These are phyloP conservation scores for Tragopan temminckii DNA, from an alignment of 2,797 vertebrate species.

Conservation along the genomic window DNA sequence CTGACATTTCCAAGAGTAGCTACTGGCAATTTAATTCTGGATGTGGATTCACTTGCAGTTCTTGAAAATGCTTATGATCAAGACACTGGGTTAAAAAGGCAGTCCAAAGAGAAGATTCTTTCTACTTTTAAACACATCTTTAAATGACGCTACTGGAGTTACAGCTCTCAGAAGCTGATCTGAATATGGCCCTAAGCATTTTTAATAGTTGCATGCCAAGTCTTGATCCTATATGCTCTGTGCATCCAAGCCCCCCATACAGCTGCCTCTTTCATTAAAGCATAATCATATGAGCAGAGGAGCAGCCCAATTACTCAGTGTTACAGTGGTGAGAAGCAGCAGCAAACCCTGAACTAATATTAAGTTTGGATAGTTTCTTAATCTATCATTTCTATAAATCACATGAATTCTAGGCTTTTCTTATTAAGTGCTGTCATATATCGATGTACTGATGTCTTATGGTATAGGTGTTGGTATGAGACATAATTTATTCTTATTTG, in stretches of 20 bases:
- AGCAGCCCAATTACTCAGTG: neutral
- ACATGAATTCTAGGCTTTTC: neutral
- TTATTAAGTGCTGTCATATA: neutral
- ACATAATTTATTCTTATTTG: neutral
- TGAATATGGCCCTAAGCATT: constrained; percentile 18
- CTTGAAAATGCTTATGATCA: constrained; percentile 42
- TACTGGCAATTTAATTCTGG: constrained; percentile 26
- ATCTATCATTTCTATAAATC: neutral
- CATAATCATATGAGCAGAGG: neutral
- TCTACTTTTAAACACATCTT: neutral
- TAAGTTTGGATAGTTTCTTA: neutral
- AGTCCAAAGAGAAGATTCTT: neutral
- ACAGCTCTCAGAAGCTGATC: neutral
- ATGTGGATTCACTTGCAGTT: neutral
- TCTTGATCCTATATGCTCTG: neutral
- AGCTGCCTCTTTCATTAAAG: neutral
- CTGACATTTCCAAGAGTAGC: constrained; percentile 25
- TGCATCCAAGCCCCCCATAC: constrained; percentile 13
- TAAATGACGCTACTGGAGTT: constrained; percentile 8
- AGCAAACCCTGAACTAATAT: neutral
- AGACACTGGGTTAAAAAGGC: constrained; percentile 13
- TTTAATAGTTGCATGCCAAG: neutral
- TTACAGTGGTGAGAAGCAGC: neutral
- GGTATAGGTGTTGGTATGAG: neutral
- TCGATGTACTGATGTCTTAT: neutral